Percentiles rank a stretch among this genome's conserved stretches.
phyloP scores from a whole-genome alignment of 1,140 invertebrate species.

The Caenorhabditis inopinata region DNA sequence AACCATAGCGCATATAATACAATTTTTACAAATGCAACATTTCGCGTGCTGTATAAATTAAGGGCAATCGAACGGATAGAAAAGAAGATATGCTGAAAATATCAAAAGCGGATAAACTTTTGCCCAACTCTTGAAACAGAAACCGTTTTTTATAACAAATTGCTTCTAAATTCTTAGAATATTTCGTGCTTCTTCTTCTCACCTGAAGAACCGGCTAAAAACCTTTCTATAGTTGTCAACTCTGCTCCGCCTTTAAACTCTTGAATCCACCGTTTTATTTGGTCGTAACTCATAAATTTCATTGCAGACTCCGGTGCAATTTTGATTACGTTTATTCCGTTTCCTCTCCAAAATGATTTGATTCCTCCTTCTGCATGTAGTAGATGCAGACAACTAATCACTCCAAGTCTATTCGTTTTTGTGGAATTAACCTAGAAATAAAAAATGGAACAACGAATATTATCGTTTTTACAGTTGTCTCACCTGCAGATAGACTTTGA shows the following conservation, averaged over 20 bases:
- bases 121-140: too few relatives aligned
- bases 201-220: slow-evolving; percentile 73
- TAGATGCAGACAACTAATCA: slow-evolving; percentile 70
- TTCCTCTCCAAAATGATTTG: slow-evolving; percentile 88
- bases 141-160: too few relatives aligned
- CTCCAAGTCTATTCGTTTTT: slow-evolving; percentile 65
- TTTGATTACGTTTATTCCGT: slow-evolving; percentile 96
- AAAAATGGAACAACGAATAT: neutral
- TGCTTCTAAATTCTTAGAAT: too few relatives aligned
- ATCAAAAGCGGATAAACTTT: too few relatives aligned
- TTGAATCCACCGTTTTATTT: slow-evolving; percentile 82
- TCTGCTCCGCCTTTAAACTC: slow-evolving; percentile 73
- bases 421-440: slow-evolving; percentile 67
- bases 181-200: neutral
- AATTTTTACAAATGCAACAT: too few relatives aligned
- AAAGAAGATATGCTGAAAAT: too few relatives aligned
- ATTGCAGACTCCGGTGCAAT: slow-evolving; percentile 95
- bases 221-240: slow-evolving; percentile 80
- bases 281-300: slow-evolving; percentile 97
- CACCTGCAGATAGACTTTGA: slow-evolving; percentile 97
- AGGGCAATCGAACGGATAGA: too few relatives aligned
- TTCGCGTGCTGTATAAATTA: too few relatives aligned
- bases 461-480: too few relatives aligned
- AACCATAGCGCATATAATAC: too few relatives aligned
- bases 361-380: slow-evolving; percentile 78